Evolutionary conservation across 2,113 vertebrate genomes (phyloP), one percentile per base, ranked within the genome.

Genomic region (Pelodiscus sinensis): DNA sequence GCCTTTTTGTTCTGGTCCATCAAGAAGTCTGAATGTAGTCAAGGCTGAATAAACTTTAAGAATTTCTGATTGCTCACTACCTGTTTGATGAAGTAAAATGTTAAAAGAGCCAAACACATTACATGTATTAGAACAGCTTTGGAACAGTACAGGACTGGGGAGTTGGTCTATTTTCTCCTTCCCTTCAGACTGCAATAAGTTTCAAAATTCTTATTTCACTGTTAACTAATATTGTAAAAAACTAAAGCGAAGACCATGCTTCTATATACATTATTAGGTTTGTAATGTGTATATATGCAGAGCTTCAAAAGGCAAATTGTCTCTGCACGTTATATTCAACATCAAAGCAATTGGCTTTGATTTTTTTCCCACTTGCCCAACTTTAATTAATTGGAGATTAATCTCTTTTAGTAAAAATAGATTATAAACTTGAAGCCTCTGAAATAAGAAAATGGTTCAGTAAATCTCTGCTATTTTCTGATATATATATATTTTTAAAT

Each of bases 1-100:
- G 90, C 90, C 94, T 96, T 97, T 95, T 71, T 96, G 87, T 94
- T 82, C 92, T 96, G 71, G 86, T 79, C 92, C 44, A 11, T 89
- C 51, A 95, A 81, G 90, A 94, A 21, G 50, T 93, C 73, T 90
- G 88, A 96, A 89, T 96, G 84, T 88, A 94, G 96, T 88, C 86
- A 95, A 85, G 96, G 93, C 58, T 88, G 86, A 87, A 87, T 92
- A 92, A 97, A 92, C 82, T 82, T 86, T 50, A 95, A 90, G 93
- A 57, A 86, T 95, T 96, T 94, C 65, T 88, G 92, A 86, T 87
- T 92, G 90, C 60, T 94, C 13, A 3, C 85, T 92, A 88, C 93
- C 81, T 93, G 44, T 83, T 90, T 93, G 88, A 90, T 93, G 84
- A 93, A 86, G 84, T 84, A 87, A 87, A 91, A 86, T 90, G 87